These are phyloP conservation scores for Metallyticus violacea DNA, from an alignment of 2,888 invertebrate species.

Conservation along the genomic window DNA sequence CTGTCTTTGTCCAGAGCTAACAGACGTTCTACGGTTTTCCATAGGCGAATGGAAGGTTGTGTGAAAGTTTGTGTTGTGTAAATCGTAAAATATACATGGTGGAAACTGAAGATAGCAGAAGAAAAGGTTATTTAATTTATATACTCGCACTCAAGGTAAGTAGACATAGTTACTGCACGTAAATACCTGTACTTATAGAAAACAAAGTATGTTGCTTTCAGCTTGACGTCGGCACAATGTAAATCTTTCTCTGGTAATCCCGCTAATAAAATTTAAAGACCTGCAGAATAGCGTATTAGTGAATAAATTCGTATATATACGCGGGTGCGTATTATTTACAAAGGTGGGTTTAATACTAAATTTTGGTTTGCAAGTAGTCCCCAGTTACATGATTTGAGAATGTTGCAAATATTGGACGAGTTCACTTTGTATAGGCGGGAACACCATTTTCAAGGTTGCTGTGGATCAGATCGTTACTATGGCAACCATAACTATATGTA, in stretches of 20 bases:
- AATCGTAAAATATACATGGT: constrained; percentile 51
- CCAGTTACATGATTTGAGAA: not conserved
- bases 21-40: constrained; percentile 30
- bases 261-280: constrained; percentile 17
- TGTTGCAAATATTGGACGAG: constrained; percentile 21
- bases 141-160: constrained; percentile 67
- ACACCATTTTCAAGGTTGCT: constrained; percentile 34
- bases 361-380: not conserved
- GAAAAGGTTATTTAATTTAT: constrained; percentile 65
- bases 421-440: constrained; percentile 33
- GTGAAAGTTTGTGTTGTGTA: constrained; percentile 24
- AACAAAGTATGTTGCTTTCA: not conserved
- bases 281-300: no score
- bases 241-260: not conserved
- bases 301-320: no score
- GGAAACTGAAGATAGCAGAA: constrained; percentile 67
- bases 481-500: constrained; percentile 25
- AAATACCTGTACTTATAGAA: constrained; percentile 4
- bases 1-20: constrained; percentile 53
- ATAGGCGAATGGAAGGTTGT: constrained; percentile 29
- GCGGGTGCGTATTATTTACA: no score
- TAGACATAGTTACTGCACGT: constrained; percentile 37
- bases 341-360: no score
- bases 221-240: constrained; percentile 18
- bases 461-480: constrained; percentile 33